These are phyloP conservation scores for Ciconia nigra DNA, from an alignment of 2,797 vertebrate species.

Conservation along the genomic window DNA sequence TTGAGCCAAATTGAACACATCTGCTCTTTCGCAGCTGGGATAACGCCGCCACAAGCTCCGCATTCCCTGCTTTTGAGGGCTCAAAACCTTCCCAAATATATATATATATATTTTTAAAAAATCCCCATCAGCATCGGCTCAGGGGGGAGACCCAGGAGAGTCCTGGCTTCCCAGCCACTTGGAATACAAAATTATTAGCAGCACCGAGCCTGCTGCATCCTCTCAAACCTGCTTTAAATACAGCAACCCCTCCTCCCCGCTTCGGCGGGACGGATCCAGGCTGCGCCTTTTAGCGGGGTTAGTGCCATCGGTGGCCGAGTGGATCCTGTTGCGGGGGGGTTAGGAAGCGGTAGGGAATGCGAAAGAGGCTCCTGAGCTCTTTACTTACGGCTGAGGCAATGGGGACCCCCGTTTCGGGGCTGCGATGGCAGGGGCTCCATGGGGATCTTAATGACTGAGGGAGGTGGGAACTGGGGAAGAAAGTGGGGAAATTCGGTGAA, in stretches of 20 bases:
- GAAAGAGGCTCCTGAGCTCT: neutral
- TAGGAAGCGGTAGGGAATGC: neutral
- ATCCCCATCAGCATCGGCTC: neutral
- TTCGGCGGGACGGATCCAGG: accelerated
- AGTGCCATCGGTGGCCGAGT: neutral
- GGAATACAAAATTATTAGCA: neutral
- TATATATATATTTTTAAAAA: neutral
- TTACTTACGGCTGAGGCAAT: constrained; percentile 70
- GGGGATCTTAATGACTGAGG: constrained; percentile 72
- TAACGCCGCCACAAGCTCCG: accelerated
- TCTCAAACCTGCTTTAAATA: neutral
- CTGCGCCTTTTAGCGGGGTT: neutral
- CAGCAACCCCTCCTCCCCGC: neutral
- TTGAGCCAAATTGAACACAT: neutral
- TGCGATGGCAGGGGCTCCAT: constrained; percentile 62
- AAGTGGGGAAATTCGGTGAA: constrained; percentile 46
- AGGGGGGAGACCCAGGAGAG: accelerated
- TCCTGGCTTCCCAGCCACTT: neutral
- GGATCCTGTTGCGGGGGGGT: accelerated
- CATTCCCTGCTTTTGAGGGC: neutral
- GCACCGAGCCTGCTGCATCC: neutral
- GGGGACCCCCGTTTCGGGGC: constrained; percentile 58
- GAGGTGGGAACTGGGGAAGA: constrained; percentile 71
- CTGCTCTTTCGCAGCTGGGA: accelerated
- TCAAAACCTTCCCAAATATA: neutral